These are phyloP conservation scores for Drosophila koepferae DNA, from an alignment of 2,888 invertebrate genomes.

Conservation along the genomic window DNA sequence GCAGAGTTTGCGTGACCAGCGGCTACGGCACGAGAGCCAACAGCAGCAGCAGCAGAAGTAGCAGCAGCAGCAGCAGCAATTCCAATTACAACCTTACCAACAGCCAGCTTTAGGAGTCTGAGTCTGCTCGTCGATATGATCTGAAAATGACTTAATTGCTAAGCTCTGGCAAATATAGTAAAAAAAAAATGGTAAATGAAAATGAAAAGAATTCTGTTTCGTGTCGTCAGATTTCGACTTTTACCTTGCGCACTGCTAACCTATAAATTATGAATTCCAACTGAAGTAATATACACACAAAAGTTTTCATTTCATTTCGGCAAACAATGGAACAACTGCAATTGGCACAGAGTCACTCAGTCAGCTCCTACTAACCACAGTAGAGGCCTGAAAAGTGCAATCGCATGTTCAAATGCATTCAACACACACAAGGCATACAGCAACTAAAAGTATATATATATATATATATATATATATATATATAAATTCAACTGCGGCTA, in stretches of 20 bases:
- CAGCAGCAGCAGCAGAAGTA: conserved; percentile 4
- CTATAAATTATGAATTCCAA: conserved; percentile 75
- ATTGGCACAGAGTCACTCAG: conserved; percentile 12
- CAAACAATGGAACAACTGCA: conserved; percentile 61
- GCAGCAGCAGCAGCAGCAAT: conserved; percentile 1
- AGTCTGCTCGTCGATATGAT: conserved; percentile 38
- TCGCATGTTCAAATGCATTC: conserved; percentile 58
- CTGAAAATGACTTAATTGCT: conserved; percentile 60
- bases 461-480: background rate
- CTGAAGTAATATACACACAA: conserved; percentile 27
- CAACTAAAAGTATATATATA: background rate
- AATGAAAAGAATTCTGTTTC: conserved; percentile 55
- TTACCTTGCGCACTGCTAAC: conserved; percentile 63
- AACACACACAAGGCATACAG: conserved; percentile 14
- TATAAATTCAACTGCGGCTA: conserved; percentile 28
- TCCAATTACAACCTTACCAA: background rate
- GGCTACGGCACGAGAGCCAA: conserved; percentile 43
- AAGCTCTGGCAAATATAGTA: conserved; percentile 16
- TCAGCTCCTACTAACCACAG: background rate
- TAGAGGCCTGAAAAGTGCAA: conserved; percentile 33
- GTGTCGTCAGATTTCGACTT: conserved; percentile 34
- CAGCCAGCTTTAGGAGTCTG: conserved; percentile 4
- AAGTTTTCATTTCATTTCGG: conserved; percentile 54
- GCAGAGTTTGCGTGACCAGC: conserved; percentile 66
- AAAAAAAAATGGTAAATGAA: conserved; percentile 22